These are phyloP conservation scores for Atta texana DNA, from an alignment of 1,140 invertebrate species.

Conservation along the genomic window DNA sequence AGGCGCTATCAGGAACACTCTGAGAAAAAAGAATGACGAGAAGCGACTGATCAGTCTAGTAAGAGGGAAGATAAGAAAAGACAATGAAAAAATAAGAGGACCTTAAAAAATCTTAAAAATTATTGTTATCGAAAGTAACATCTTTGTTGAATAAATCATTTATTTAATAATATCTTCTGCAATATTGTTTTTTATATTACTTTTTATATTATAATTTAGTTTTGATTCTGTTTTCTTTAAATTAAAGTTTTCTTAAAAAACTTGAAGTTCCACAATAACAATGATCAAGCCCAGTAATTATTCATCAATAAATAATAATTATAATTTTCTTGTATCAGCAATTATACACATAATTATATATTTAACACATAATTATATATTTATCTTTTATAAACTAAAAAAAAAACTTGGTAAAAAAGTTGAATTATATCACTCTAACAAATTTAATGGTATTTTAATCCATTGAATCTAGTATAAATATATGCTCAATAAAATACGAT, in stretches of 20 bases:
- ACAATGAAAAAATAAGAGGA: constrained; percentile 20
- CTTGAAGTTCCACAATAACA: neutral
- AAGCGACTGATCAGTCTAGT: neutral
- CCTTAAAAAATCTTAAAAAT: neutral
- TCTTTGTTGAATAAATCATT: constrained; percentile 2
- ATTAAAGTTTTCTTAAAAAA: too few species aligned
- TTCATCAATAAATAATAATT: neutral
- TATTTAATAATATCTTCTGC: neutral
- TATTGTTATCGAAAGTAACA: neutral
- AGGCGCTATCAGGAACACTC: constrained; percentile 36
- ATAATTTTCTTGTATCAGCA: neutral
- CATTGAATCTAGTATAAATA: neutral
- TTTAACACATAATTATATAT: neutral
- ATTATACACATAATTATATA: neutral
- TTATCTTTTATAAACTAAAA: neutral
- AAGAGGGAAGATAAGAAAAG: constrained; percentile 23
- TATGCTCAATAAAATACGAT: neutral
- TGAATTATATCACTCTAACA: neutral
- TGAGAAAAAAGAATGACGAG: constrained; percentile 13
- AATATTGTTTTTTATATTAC: neutral
- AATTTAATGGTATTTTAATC: neutral
- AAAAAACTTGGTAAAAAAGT: neutral
- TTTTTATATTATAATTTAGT: neutral
- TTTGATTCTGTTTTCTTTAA: neutral
- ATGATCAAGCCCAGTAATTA: neutral